These are phyloP conservation scores for Toxonevra muliebris DNA, from an alignment of 2,888 invertebrate genomes.

Conservation along the genomic window DNA sequence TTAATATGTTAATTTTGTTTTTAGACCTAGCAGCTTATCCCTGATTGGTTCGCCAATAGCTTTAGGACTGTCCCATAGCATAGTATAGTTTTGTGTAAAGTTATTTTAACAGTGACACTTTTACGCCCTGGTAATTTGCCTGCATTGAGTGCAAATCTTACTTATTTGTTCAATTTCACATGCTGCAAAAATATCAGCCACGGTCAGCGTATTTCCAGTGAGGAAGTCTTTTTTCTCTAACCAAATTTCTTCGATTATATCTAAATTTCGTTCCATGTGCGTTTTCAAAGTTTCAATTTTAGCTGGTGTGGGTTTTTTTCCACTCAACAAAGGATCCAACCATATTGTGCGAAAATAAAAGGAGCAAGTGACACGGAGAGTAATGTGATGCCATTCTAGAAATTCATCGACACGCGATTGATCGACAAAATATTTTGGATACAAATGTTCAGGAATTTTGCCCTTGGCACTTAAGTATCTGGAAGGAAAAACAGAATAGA, in stretches of 20 bases:
- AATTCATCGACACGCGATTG: slow-evolving; percentile 76
- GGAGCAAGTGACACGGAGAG: slow-evolving; percentile 68
- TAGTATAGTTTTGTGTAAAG: too few species aligned
- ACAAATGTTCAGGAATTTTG: slow-evolving; percentile 69
- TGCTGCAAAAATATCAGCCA: slow-evolving; percentile 79
- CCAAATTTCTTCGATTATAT: slow-evolving; percentile 71
- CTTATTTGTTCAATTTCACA: slow-evolving; percentile 83
- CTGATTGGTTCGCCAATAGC: too few species aligned
- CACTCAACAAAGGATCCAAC: slow-evolving; percentile 67
- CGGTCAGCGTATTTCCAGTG: slow-evolving; percentile 71
- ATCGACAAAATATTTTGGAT: slow-evolving; percentile 70
- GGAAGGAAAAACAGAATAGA: not conserved
- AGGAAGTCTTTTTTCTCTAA: slow-evolving; percentile 68
- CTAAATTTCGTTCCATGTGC: slow-evolving; percentile 69
- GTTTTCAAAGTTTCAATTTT: slow-evolving; percentile 61
- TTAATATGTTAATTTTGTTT: too few species aligned
- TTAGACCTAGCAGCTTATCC: too few species aligned
- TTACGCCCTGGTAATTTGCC: too few species aligned
- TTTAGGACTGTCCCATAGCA: too few species aligned
- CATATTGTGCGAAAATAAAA: slow-evolving; percentile 69
- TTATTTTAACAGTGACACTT: too few species aligned
- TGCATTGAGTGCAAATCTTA: too few species aligned
- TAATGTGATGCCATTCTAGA: slow-evolving; percentile 78
- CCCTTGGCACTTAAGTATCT: slow-evolving; percentile 58
- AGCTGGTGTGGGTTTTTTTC: slow-evolving; percentile 63